These are phyloP conservation scores for Enchytraeus crypticus DNA, from an alignment of 2,888 invertebrate genomes.

Conservation along the genomic window DNA sequence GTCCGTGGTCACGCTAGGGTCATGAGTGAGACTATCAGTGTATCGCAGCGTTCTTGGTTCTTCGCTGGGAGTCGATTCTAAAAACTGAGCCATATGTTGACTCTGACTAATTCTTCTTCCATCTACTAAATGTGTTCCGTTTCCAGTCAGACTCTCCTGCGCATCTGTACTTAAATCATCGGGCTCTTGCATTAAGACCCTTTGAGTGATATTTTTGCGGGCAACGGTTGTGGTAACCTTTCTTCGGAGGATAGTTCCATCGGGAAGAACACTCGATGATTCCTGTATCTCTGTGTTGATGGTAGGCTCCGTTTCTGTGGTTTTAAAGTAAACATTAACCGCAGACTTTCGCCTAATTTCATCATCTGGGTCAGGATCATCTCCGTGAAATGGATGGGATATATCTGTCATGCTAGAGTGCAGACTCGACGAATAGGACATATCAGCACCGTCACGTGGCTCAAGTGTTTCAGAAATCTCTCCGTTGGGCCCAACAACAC, in stretches of 20 bases:
- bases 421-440: neutral
- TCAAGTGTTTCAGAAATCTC: constrained; percentile 5
- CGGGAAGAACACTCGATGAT: constrained; percentile 27
- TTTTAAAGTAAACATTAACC: constrained; percentile 20
- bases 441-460: neutral
- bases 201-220: constrained; percentile 27
- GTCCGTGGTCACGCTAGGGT: constrained; percentile 16
- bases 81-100: too few relatives aligned
- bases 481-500: constrained; percentile 12
- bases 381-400: neutral
- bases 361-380: neutral
- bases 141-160: neutral
- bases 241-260: constrained; percentile 28
- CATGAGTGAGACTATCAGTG: constrained; percentile 20
- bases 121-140: too few relatives aligned
- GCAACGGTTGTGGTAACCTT: constrained; percentile 32
- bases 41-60: constrained; percentile 4
- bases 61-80: too few relatives aligned
- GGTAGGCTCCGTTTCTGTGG: constrained; percentile 23
- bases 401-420: neutral
- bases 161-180: too few relatives aligned
- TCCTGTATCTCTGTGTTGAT: constrained; percentile 25
- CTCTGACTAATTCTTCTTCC: too few relatives aligned
- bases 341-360: neutral
- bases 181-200: neutral